Evolutionary conservation across 2,888 invertebrate genomes (phyloP), one percentile per base, ranked within the genome.

Genomic region (Ceraclea dissimilis): DNA sequence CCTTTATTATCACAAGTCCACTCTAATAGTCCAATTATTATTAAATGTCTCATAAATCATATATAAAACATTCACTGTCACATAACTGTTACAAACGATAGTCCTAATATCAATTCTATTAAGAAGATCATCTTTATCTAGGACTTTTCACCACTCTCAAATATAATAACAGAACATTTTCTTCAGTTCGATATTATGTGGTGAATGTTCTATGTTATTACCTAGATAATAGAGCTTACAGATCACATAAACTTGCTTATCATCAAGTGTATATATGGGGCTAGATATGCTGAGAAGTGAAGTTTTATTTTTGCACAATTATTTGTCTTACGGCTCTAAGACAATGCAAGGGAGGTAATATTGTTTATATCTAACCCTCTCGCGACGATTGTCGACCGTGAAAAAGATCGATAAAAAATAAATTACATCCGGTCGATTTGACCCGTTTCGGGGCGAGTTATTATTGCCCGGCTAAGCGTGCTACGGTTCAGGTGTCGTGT

Each of bases 341-440:
- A n/a, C n/a, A n/a, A n/a, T n/a, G n/a, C n/a, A n/a, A n/a, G n/a
- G n/a, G n/a, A n/a, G n/a, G n/a, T n/a, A n/a, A n/a, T n/a, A n/a
- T 26, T 26, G 26, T 26, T 26, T 26, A 26, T 39, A n/a, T 13
- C 39, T 39, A 13, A 39, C 46, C 20, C n/a, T 19, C 16, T 19
- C 46, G 46, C 46, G 46, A 20, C 46, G 46, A 19, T 46, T 20
- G 46, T 46, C 19, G 17, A 18, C 19, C 46, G 46, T 20, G 19
- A 46, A 53, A 51, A 49, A 49, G 49, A 54, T 49, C 39, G 49
- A 46, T 49, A 22, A 22, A 48, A 19, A 44, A 50, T 43, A 50
- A 50, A 55, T 55, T 55, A 55, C 26, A 18, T 51, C 26, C 55
- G 55, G 31, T 21, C 50, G 55, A 55, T 55, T 55, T 55, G 55